phyloP scores from a whole-genome alignment of 2,888 invertebrate species.

The Phymatocera aterrima region DNA sequence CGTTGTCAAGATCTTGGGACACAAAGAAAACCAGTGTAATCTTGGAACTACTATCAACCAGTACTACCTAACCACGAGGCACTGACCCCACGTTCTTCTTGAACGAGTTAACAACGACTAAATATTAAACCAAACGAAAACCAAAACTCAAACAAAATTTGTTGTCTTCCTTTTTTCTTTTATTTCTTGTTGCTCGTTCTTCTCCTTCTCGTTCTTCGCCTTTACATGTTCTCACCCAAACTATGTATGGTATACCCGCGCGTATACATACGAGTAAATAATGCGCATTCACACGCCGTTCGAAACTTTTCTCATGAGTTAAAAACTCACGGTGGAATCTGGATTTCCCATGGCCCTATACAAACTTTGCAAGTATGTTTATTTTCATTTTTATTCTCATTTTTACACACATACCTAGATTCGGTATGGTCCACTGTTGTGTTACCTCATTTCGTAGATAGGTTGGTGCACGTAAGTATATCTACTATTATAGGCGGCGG shows the following conservation, averaged over 20 bases:
- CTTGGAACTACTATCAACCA: not conserved
- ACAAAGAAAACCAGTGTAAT: not conserved
- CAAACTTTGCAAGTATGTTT: not conserved
- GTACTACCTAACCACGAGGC: not conserved
- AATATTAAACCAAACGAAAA: not conserved
- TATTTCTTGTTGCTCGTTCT: not conserved
- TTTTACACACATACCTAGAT: not conserved
- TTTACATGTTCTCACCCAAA: not conserved
- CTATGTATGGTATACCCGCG: not conserved
- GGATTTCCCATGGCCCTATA: slow-evolving; percentile 26
- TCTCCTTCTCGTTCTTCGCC: not conserved
- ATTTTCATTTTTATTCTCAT: not conserved
- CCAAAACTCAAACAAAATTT: no score
- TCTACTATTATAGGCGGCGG: no score
- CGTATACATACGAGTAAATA: not conserved
- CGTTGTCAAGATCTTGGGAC: not conserved
- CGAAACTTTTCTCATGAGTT: slow-evolving; percentile 23
- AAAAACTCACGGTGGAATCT: not conserved
- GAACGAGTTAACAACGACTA: slow-evolving; percentile 5
- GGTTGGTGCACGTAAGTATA: no score
- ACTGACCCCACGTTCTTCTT: not conserved
- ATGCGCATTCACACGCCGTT: not conserved
- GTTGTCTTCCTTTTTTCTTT: not conserved
- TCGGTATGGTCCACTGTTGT: not conserved
- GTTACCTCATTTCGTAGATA: not conserved